Percentiles rank a stretch among this genome's conserved stretches.
Evolutionary conservation across 2,888 invertebrate genomes (phyloP).

Genomic region (Chrysina gloriosa): DNA sequence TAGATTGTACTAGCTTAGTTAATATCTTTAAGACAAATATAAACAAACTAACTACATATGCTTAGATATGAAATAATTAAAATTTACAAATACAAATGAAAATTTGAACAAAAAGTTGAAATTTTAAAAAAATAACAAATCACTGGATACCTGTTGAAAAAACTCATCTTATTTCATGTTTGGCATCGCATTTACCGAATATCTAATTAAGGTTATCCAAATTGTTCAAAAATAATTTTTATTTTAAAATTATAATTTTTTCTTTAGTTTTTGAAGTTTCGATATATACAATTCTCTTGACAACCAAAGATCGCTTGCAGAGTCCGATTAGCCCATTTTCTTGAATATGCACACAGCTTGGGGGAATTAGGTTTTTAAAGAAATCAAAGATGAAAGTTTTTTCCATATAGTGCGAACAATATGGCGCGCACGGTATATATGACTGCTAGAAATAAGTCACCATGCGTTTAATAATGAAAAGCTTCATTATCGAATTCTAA

Average conservation of each 20-base stretch:
- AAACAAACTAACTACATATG: no score
- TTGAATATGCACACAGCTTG: background rate
- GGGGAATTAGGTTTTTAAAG: background rate
- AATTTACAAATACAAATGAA: no score
- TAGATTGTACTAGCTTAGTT: background rate
- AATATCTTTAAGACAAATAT: background rate
- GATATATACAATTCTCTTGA: no score
- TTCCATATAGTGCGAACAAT: no score
- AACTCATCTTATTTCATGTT: background rate
- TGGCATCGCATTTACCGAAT: background rate
- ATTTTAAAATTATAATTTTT: background rate
- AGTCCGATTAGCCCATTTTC: background rate
- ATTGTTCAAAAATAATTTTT: background rate
- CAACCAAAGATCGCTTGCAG: background rate
- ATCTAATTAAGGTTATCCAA: background rate
- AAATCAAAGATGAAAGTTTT: no score
- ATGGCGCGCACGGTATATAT: no score
- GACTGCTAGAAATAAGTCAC: no score
- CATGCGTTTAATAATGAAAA: no score
- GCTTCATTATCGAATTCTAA: no score
- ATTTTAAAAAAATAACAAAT: no score
- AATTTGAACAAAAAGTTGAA: no score
- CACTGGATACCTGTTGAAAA: background rate
- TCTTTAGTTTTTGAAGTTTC: background rate
- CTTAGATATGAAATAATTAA: no score